phyloP scores from a whole-genome alignment of 2,113 vertebrate genomes.

The Chloropsis cyanopogon region DNA sequence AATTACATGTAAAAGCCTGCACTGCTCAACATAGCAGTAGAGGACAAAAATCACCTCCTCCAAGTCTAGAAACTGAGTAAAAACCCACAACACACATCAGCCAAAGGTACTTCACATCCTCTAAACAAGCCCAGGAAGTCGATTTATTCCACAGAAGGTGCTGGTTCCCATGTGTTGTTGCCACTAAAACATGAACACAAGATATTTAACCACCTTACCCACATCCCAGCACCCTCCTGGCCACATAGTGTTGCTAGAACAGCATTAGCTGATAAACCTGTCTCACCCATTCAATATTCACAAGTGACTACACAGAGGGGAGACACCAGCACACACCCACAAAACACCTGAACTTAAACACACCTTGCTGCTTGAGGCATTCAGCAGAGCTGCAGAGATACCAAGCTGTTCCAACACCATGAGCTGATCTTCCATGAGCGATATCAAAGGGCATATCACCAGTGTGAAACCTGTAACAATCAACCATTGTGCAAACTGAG shows the following conservation, averaged over 20 bases:
- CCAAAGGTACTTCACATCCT: not conserved
- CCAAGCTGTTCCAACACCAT: conserved; percentile 88
- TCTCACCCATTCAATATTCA: not conserved
- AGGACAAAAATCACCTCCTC: not conserved
- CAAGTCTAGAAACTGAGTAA: not conserved
- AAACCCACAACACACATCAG: not conserved
- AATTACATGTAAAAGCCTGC: not conserved
- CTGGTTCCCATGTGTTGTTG: not conserved
- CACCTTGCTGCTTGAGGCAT: conserved; percentile 91
- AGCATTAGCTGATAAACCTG: not conserved
- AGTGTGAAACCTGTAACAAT: conserved; percentile 86
- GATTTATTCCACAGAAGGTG: not conserved
- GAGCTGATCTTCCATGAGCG: conserved; percentile 96
- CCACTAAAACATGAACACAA: not conserved
- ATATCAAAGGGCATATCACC: conserved; percentile 91
- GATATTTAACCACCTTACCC: not conserved
- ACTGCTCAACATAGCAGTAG: not conserved
- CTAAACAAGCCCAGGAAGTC: not conserved
- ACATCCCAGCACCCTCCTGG: not conserved
- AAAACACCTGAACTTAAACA: not conserved
- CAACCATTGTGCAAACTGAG: not conserved
- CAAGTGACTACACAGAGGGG: not conserved
- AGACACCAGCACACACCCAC: not conserved
- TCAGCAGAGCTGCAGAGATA: conserved; percentile 83
- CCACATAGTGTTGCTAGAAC: not conserved